Evolutionary conservation across 2,113 vertebrate genomes (phyloP).

Genomic region (Amblyopsis rosae): DNA sequence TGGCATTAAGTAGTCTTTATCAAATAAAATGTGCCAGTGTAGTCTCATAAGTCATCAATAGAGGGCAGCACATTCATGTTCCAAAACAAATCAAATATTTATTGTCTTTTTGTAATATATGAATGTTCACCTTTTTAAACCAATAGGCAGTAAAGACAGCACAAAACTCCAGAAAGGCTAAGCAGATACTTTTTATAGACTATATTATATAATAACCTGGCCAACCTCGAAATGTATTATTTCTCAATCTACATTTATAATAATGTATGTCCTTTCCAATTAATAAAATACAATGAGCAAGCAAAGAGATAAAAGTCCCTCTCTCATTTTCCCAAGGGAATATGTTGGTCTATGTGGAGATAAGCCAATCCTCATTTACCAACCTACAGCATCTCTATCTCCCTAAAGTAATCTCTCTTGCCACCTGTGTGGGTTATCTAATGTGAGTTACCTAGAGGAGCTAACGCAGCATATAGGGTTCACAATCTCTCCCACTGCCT

Average conservation of each 20-base stretch:
- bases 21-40: conserved; percentile 29
- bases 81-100: neutral
- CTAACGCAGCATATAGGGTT: conserved; percentile 44
- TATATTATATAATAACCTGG: conserved; percentile 4
- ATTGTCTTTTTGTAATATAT: neutral
- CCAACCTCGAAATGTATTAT: conserved; percentile 4
- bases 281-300: conserved; percentile 28
- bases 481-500: conserved; percentile 18
- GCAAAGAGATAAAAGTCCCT: conserved; percentile 45
- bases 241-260: conserved; percentile 37
- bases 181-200: conserved; percentile 11
- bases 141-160: neutral
- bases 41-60: conserved; percentile 33
- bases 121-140: neutral
- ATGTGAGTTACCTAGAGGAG: conserved; percentile 48
- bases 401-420: conserved; percentile 65
- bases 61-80: conserved; percentile 63
- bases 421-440: conserved; percentile 51
- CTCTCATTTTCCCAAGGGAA: conserved; percentile 49
- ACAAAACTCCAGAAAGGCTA: neutral
- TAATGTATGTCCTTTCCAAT: conserved; percentile 24
- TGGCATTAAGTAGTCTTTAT: conserved; percentile 6
- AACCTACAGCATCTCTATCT: conserved; percentile 56
- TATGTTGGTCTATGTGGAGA: conserved; percentile 62
- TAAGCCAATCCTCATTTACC: conserved; percentile 72